These are phyloP conservation scores for Podotricha telesiphe DNA, from an alignment of 2,888 invertebrate genomes.

Conservation along the genomic window DNA sequence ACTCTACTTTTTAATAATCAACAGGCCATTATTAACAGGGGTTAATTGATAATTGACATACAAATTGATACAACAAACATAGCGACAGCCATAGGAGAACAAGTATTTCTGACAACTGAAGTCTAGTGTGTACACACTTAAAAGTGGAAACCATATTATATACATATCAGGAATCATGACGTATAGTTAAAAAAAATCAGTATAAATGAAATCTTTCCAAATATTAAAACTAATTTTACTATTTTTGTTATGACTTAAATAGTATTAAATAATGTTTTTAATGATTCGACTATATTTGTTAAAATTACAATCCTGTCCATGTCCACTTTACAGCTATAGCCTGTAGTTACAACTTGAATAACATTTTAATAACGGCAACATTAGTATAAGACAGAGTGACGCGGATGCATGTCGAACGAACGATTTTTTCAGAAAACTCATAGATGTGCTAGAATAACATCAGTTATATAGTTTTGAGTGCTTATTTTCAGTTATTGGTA, in stretches of 20 bases:
- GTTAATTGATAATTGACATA: constrained; percentile 84
- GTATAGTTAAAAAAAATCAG: background rate
- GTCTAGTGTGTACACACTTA: constrained; percentile 52
- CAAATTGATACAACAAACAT: constrained; percentile 82
- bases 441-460: constrained; percentile 52
- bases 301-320: background rate
- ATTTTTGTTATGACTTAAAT: background rate
- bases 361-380: constrained; percentile 44
- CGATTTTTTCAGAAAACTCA: constrained; percentile 58
- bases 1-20: constrained; percentile 80
- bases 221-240: too few relatives aligned
- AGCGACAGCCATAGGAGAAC: constrained; percentile 58
- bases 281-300: background rate
- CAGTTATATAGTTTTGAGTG: constrained; percentile 36
- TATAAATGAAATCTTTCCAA: background rate
- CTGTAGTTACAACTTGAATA: background rate
- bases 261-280: background rate
- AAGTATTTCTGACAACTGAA: constrained; percentile 69
- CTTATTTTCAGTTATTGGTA: constrained; percentile 51
- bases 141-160: constrained; percentile 27
- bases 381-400: constrained; percentile 58
- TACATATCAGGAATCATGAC: constrained; percentile 8
- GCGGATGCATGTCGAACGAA: constrained; percentile 71
- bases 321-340: background rate
- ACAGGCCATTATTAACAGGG: constrained; percentile 78